These are phyloP conservation scores for Pissodes strobi DNA, from an alignment of 1,140 invertebrate species.

Conservation along the genomic window DNA sequence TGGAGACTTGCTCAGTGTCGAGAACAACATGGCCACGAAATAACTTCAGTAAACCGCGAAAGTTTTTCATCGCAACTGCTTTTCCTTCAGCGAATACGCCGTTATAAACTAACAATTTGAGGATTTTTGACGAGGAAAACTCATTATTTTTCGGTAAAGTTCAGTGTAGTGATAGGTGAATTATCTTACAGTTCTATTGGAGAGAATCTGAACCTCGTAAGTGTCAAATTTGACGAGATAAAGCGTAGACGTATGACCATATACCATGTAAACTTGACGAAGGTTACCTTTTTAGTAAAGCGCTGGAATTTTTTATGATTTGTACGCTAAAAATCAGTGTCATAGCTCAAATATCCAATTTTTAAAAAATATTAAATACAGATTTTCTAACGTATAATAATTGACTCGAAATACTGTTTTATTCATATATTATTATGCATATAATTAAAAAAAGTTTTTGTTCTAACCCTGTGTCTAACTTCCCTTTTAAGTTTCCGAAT, in stretches of 20 bases:
- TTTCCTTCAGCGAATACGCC: constrained; percentile 17
- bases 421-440: no score
- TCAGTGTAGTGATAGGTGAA: neutral
- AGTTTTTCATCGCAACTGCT: constrained; percentile 28
- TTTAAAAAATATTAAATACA: no score
- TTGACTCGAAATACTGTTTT: no score
- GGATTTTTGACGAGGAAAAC: constrained; percentile 8
- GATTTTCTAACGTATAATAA: no score
- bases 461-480: no score
- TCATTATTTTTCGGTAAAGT: neutral
- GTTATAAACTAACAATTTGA: constrained; percentile 5
- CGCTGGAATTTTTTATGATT: no score
- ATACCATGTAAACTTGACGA: constrained; percentile 12
- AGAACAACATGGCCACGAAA: constrained; percentile 44
- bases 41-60: constrained; percentile 28
- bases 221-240: constrained; percentile 9
- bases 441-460: no score
- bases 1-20: constrained; percentile 37
- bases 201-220: constrained; percentile 5
- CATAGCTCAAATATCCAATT: no score
- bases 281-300: constrained; percentile 17
- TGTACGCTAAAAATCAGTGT: no score
- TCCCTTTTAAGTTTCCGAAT: no score
- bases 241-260: constrained; percentile 14
- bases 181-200: neutral